Base-by-base conservation (phyloP, 2,888 invertebrate species). In the Chloroclysta siterata region DNA sequence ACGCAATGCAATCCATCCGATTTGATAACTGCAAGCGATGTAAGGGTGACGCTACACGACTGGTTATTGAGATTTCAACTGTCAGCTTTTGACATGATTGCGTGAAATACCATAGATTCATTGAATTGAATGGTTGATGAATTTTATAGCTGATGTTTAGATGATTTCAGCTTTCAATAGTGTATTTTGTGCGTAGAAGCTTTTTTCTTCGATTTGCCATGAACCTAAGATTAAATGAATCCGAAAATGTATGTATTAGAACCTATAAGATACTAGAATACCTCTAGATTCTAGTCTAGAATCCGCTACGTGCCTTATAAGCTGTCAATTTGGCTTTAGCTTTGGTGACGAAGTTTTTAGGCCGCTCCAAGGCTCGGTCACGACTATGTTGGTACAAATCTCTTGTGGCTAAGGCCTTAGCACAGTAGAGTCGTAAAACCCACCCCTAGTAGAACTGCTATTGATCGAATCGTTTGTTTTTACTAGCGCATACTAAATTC, bases 401-500 rank as follows among this genome's bases (percentile, higher is more conserved):
- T 39, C 11, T 39, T 57, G 54, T 59, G 46, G 22, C 53, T 6
- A 15, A 63, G 55, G 55, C 65, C 65, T 65, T 48, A 67, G 69
- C 54, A 64, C 66, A 67, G 60, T 63, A 69, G 47, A 70, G 46
- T 83, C 83, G 80, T 84, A 83, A 84, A 84, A 73, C 66, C 73
- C 72, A 77, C 81, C 81, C 76, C 76, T 71, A 75, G 72, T 66
- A 71, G 72, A 69, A 71, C 74, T 72, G 77, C 82, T 83, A 83
- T 84, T 81, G 80, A 80, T 76, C 77, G 75, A 73, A 70, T 76
- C 81, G 78, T 78, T 76, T 75, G 76, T 77, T 86, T 70, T 87
- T 86, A 86, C 71, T 81, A 78, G 72, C 73, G 77, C 75, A 77
- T 83, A 80, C 81, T 85, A 82, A 84, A 84, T 79, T 80, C 69